Evolutionary conservation across 2,888 invertebrate species (phyloP).

Genomic region (Pedicia rivosa): DNA sequence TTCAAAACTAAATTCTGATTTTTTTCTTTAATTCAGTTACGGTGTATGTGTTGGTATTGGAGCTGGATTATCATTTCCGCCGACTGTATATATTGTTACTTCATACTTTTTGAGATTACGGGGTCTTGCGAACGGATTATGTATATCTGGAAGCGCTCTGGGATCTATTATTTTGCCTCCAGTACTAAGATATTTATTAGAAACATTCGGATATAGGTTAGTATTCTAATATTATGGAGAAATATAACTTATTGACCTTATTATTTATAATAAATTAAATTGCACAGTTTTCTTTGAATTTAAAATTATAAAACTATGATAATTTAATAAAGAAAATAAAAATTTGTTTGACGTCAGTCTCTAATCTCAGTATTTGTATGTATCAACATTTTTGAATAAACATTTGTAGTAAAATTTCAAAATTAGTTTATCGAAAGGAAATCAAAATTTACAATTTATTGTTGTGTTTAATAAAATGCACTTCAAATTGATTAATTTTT

Average conservation of each 20-base stretch:
- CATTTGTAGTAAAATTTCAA: too few species aligned
- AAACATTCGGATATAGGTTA: constrained; percentile 60
- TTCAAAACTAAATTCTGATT: too few species aligned
- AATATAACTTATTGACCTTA: not conserved
- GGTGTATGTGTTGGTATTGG: constrained; percentile 70
- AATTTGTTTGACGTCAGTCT: too few species aligned
- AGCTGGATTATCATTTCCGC: constrained; percentile 73
- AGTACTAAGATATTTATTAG: constrained; percentile 49
- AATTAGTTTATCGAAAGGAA: too few species aligned
- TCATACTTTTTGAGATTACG: constrained; percentile 66
- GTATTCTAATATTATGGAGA: constrained; percentile 13
- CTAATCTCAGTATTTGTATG: too few species aligned
- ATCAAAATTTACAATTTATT: too few species aligned
- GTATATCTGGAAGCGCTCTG: constrained; percentile 75
- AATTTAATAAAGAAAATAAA: too few species aligned
- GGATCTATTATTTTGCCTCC: constrained; percentile 77
- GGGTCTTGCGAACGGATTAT: constrained; percentile 73
- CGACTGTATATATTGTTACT: constrained; percentile 79
- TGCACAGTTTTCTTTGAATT: constrained; percentile 1
- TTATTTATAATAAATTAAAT: not conserved
- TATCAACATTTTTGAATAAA: too few species aligned
- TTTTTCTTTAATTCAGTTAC: constrained; percentile 39
- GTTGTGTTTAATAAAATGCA: too few species aligned
- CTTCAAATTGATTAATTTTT: too few species aligned
- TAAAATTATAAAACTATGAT: constrained; percentile 2